Evolutionary conservation across 64 coral and sea anemone genomes (phyloP).

Genomic region (Acropora tenuis): DNA sequence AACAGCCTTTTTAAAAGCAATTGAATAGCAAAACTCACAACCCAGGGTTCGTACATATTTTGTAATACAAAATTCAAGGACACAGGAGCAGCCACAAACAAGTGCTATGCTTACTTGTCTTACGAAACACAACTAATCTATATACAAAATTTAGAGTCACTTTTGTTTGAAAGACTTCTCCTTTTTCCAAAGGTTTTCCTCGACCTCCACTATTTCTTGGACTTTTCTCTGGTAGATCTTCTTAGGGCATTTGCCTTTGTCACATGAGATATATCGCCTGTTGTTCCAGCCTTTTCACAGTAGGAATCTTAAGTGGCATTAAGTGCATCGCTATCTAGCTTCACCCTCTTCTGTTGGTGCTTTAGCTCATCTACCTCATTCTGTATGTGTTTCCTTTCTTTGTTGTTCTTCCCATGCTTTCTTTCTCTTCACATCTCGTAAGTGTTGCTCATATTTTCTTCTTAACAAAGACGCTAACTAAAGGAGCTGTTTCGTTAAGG

Average conservation of each 20-base stretch:
- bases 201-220: conserved; percentile 45
- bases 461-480: conserved; percentile 20
- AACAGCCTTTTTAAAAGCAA: too few relatives aligned
- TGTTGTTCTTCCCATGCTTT: conserved; percentile 34
- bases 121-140: background rate
- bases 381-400: conserved; percentile 51
- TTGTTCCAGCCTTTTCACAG: conserved; percentile 56
- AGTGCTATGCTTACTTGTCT: too few relatives aligned
- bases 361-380: conserved; percentile 63
- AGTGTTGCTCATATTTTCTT: conserved; percentile 35
- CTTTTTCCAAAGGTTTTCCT: conserved; percentile 31
- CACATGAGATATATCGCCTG: conserved; percentile 65
- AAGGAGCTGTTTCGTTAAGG: conserved; percentile 30
- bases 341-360: conserved; percentile 61
- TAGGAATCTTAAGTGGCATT: conserved; percentile 57
- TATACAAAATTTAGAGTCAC: conserved; percentile 52
- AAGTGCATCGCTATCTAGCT: conserved; percentile 64
- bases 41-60: too few relatives aligned
- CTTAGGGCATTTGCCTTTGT: conserved; percentile 62
- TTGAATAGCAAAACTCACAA: too few relatives aligned
- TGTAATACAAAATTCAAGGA: too few relatives aligned
- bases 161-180: conserved; percentile 48
- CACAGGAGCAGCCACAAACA: too few relatives aligned
- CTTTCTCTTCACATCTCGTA: conserved; percentile 44
- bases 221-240: conserved; percentile 44